Base-by-base conservation (phyloP, 2,113 vertebrate species). In the Atherinomorus stipes region DNA sequence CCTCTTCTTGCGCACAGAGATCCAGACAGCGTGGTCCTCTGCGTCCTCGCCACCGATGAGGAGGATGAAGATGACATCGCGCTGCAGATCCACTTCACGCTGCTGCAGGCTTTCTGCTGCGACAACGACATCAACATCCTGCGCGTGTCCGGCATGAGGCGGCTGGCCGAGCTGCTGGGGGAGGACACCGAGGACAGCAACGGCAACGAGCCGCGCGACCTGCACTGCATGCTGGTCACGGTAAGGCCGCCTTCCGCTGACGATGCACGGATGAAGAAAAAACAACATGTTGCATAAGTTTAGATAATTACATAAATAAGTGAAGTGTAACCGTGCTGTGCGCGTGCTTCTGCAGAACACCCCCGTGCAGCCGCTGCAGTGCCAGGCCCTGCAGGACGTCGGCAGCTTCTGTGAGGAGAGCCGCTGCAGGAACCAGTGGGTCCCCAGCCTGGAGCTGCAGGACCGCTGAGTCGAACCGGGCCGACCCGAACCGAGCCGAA, bases 41-140 rank as follows among this genome's bases (percentile, higher is more conserved):
- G 97, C 73, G 77, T 98, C 1, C 80, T 98, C 60, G 96, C 96
- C 38, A 92, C 95, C 0, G 97, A 99, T 0, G 95, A 95, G 67
- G 97, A 98, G 58, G 95, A 98, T 4, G 94, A 95, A 4, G 93
- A 76, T 0, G 96, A 97, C 74, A 94, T 97, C 21, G 96, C 96
- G 0, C 87, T 99, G 66, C 96, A 98, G 90, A 98, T 99, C 83
- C 96, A 98, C 89, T 98, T 99, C 94, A 99, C 96, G 1, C 94
- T 99, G 15, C 96, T 99, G 71, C 96, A 96, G 72, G 96, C 97
- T 0, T 99, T 99, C 56, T 99, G 97, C 80, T 96, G 96, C 1
- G 96, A 97, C 89, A 96, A 96, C 40, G 95, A 96, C 92, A 97
- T 98, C 74, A 91, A 98, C 78, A 96, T 97, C 38, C 73, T 99